Conservation (phyloP, 64 coral and sea anemone genomes). For the Acropora yongei region DNA sequence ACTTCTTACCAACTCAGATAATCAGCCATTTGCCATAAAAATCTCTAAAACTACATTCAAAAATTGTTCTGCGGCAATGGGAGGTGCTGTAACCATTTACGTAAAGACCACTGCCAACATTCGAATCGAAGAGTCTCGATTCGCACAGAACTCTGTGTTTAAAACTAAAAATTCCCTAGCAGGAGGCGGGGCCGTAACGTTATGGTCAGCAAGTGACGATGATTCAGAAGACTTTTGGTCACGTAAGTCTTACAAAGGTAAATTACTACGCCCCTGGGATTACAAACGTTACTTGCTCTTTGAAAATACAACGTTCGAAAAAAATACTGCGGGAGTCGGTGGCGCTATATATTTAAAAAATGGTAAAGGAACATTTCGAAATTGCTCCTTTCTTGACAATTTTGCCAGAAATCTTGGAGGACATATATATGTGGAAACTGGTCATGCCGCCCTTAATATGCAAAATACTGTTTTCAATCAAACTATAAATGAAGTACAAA, state of each 20-base stretch:
- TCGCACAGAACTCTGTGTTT: not conserved
- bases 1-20: not conserved
- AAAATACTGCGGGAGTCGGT: not conserved
- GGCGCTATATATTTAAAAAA: not conserved
- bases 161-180: not conserved
- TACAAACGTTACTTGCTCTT: not conserved
- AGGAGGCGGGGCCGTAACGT: not conserved
- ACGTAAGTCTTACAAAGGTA: too few species aligned
- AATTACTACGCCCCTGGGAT: not conserved
- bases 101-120: not conserved
- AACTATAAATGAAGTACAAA: not conserved
- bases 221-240: too few species aligned
- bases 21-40: too few species aligned
- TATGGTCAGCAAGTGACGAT: too few species aligned
- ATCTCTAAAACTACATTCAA: not conserved
- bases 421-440: not conserved
- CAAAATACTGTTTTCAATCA: conserved; percentile 43
- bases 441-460: conserved; percentile 49
- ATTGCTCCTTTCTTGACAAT: conserved; percentile 3
- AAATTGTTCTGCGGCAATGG: not conserved
- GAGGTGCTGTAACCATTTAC: not conserved
- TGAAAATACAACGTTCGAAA: not conserved
- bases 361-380: not conserved
- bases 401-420: conserved; percentile 65
- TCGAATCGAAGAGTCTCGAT: not conserved